Evolutionary conservation across 2,888 invertebrate genomes (phyloP).

Genomic region (Leistus spinibarbis): DNA sequence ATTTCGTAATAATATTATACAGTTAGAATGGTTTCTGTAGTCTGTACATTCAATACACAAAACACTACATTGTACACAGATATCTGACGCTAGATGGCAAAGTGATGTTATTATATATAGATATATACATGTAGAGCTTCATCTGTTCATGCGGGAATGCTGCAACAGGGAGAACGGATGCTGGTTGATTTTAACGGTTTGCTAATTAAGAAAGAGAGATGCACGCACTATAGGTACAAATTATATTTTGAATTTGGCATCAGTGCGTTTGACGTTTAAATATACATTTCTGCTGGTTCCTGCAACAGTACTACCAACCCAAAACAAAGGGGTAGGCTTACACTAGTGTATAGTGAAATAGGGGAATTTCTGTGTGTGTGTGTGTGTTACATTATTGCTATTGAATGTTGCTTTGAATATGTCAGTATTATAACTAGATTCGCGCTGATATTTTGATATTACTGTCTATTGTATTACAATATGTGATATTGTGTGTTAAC

Average conservation of each 20-base stretch:
- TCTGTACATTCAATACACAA: no score
- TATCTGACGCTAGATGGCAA: no score
- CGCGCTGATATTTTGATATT: background rate
- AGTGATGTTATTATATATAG: background rate
- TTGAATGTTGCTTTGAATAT: conserved; percentile 14
- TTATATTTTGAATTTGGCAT: conserved; percentile 38
- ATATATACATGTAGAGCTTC: background rate
- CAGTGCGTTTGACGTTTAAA: conserved; percentile 39
- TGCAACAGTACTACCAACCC: background rate
- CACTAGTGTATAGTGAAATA: background rate
- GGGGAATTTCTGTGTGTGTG: conserved; percentile 36
- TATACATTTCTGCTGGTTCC: conserved; percentile 24
- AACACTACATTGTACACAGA: no score
- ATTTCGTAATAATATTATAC: no score
- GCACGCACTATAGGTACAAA: conserved; percentile 37
- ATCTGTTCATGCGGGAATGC: background rate
- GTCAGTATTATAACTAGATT: background rate
- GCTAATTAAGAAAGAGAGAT: conserved; percentile 37
- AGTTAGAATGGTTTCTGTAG: no score
- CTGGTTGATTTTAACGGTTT: conserved; percentile 32
- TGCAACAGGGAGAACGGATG: background rate
- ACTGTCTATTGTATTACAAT: background rate
- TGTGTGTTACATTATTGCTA: conserved; percentile 35
- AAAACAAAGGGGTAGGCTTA: background rate
- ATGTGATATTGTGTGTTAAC: background rate